Percentiles rank a stretch among this genome's conserved stretches.
phyloP scores from a whole-genome alignment of 35 echinoderm and acorn worm genomes.

The Ptychodera flava region DNA sequence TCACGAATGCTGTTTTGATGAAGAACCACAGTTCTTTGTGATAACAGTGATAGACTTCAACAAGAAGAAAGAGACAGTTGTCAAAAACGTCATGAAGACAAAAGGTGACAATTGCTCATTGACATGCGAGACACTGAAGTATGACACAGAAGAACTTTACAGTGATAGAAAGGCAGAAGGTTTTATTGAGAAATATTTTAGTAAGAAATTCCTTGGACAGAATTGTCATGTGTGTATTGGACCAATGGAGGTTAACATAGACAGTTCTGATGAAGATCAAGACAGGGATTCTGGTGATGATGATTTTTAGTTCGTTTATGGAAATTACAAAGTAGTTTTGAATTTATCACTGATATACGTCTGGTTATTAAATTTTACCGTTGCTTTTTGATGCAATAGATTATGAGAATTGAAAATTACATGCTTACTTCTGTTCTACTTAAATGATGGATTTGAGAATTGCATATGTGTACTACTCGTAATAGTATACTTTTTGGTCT shows the following conservation, averaged over 20 bases:
- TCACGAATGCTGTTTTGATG: constrained; percentile 72
- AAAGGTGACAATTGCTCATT: constrained; percentile 65
- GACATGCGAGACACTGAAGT: constrained; percentile 39
- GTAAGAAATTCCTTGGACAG: constrained; percentile 11
- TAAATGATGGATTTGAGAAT: too few species aligned
- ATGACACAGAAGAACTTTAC: constrained; percentile 52
- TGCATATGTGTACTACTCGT: too few species aligned
- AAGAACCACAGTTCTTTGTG: constrained; percentile 43
- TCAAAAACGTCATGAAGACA: constrained; percentile 57
- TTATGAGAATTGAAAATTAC: too few species aligned
- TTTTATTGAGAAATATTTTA: constrained; percentile 40
- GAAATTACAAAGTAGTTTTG: too few species aligned
- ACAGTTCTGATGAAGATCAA: neutral
- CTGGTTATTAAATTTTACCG: too few species aligned
- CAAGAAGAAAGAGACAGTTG: constrained; percentile 15
- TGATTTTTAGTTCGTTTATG: too few species aligned
- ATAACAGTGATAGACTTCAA: constrained; percentile 41
- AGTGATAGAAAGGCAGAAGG: constrained; percentile 45
- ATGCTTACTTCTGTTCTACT: too few species aligned
- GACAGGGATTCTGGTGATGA: neutral
- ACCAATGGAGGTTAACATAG: neutral
- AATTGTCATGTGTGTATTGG: constrained; percentile 64
- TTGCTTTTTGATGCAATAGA: too few species aligned
- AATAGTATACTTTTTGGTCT: too few species aligned
- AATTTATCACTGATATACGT: too few species aligned